These are phyloP conservation scores for Ephydatia muelleri DNA, from an alignment of 37 sponge, comb jelly and placozoan species.

Conservation along the genomic window DNA sequence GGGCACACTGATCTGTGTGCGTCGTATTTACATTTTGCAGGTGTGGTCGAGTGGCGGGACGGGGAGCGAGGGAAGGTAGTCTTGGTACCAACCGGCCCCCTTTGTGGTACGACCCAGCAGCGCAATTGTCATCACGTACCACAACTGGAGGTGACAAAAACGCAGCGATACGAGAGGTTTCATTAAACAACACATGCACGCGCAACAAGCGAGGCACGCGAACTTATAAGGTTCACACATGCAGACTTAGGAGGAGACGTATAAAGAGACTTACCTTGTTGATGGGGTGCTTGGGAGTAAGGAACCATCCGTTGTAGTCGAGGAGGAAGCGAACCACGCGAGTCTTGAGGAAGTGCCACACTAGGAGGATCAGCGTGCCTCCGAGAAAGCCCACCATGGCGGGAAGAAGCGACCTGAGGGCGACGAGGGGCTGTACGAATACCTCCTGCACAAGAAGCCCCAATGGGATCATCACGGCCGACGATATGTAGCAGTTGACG, in stretches of 20 bases:
- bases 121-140: constrained; percentile 54
- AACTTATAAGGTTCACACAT: neutral
- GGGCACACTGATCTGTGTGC: neutral
- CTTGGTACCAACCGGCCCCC: constrained; percentile 55
- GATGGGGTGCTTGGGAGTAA: constrained; percentile 50
- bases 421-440: constrained; percentile 39
- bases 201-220: too few relatives aligned
- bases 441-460: constrained; percentile 26
- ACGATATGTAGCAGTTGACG: constrained; percentile 42
- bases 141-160: constrained; percentile 43
- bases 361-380: constrained; percentile 43
- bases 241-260: neutral
- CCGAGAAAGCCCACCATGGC: constrained; percentile 51
- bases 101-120: constrained; percentile 50
- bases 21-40: constrained; percentile 48
- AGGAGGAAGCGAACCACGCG: constrained; percentile 54
- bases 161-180: neutral
- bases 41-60: constrained; percentile 71
- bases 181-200: neutral
- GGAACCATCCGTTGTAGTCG: constrained; percentile 71
- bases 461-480: constrained; percentile 3
- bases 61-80: constrained; percentile 68
- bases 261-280: constrained; percentile 30
- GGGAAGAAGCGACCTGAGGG: constrained; percentile 24
- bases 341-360: constrained; percentile 58